Conservation (phyloP, 2,113 vertebrate species). For the Dasyornis broadbenti region DNA sequence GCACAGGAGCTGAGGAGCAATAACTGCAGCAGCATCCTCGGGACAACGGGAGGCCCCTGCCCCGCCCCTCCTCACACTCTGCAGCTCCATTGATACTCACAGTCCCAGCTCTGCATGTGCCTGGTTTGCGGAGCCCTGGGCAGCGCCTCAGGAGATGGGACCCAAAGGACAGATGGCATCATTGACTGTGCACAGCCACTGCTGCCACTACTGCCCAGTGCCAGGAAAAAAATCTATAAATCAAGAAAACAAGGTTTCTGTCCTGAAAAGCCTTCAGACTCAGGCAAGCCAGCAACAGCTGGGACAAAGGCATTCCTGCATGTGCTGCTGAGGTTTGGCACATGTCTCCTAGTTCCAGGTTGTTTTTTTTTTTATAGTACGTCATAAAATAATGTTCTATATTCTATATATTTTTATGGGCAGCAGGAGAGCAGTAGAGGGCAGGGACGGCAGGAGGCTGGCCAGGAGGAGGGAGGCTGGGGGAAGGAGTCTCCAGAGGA, state of each 20-base stretch:
- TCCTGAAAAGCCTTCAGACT: neutral
- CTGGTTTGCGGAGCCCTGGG: neutral
- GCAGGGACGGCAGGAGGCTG: neutral
- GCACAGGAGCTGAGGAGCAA: neutral
- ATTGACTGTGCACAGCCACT: too few species aligned
- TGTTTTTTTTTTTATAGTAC: neutral
- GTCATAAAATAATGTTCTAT: conserved; percentile 57
- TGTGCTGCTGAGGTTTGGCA: conserved; percentile 46
- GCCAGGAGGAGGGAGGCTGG: neutral
- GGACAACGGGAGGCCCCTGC: neutral
- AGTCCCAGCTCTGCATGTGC: rapidly evolving
- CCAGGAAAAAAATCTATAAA: neutral
- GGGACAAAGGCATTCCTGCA: conserved; percentile 44
- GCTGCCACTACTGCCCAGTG: rapidly evolving
- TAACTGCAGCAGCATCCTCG: rapidly evolving
- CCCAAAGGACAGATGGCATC: neutral
- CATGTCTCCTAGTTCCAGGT: conserved; percentile 13
- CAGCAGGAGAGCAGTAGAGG: conserved; percentile 19
- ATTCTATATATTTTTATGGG: conserved; percentile 52
- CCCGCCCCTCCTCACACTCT: rapidly evolving
- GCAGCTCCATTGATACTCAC: neutral
- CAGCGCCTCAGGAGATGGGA: neutral
- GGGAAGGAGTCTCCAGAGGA: neutral
- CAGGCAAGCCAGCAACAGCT: neutral
- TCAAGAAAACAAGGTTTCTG: neutral